These are phyloP conservation scores for Tenualosa ilisha DNA, from an alignment of 2,797 vertebrate species.

Conservation along the genomic window DNA sequence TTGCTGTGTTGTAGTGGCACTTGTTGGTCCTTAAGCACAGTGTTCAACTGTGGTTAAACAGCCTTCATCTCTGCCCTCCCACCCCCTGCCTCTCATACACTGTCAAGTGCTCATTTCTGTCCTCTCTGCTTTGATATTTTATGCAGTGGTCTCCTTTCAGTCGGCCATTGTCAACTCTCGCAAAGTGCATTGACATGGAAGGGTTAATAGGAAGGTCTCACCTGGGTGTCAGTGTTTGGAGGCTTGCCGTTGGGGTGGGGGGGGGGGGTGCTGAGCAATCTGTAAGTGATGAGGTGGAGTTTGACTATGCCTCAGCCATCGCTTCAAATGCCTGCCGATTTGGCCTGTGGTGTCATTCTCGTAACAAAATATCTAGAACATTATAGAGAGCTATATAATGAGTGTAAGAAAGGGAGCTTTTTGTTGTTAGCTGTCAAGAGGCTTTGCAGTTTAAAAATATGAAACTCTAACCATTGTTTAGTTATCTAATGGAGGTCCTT, in stretches of 20 bases:
- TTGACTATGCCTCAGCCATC: neutral
- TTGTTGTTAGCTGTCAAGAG: neutral
- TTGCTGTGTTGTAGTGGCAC: neutral
- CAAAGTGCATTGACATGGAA: neutral
- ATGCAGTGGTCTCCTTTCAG: neutral
- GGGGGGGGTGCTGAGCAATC: neutral
- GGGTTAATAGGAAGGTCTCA: neutral
- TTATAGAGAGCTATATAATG: neutral
- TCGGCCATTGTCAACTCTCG: neutral
- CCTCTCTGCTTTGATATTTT: neutral
- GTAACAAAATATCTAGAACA: neutral
- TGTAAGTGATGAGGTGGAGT: neutral
- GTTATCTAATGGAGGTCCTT: neutral
- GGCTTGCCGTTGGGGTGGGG: neutral
- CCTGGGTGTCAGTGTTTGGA: neutral
- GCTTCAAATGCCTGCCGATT: neutral
- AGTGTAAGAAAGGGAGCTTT: neutral
- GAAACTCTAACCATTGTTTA: neutral
- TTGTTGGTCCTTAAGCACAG: neutral
- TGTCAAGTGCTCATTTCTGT: neutral
- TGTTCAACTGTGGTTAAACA: neutral
- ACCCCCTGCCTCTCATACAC: neutral
- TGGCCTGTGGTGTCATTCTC: neutral
- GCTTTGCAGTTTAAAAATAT: neutral
- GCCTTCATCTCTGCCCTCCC: no score